Percentiles rank a stretch among this genome's conserved stretches.
Conservation (phyloP, 2,797 vertebrate species). For the Hypotaenidia okinawae region DNA sequence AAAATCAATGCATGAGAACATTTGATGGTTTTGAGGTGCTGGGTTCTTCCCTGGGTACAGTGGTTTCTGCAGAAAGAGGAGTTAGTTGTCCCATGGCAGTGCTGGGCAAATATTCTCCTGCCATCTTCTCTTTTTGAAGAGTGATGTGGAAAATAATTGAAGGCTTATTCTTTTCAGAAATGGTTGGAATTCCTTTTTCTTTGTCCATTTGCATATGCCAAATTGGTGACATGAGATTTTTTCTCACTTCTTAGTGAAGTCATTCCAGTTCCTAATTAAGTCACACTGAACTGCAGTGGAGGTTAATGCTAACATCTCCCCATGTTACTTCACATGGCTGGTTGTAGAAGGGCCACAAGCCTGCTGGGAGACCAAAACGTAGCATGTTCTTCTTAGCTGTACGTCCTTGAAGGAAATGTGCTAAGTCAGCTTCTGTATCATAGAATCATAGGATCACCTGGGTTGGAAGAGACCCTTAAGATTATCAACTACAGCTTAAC, state of each 20-base stretch:
- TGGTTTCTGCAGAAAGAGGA: neutral
- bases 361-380: neutral
- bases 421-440: neutral
- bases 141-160: neutral
- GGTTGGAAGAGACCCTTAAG: no score
- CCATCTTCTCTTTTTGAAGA: neutral
- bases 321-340: fast-evolving
- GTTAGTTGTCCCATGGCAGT: fast-evolving
- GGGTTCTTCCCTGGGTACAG: neutral
- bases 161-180: neutral
- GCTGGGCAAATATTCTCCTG: neutral
- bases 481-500: no score
- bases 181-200: neutral
- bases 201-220: neutral
- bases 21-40: neutral
- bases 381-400: neutral
- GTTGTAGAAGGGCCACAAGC: neutral
- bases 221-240: neutral
- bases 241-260: neutral
- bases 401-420: neutral
- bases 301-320: no score
- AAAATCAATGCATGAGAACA: neutral
- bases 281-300: neutral
- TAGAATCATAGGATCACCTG: no score
- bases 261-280: no score